Conservation (phyloP, 2,797 vertebrate species). For the Myotis planiceps region DNA sequence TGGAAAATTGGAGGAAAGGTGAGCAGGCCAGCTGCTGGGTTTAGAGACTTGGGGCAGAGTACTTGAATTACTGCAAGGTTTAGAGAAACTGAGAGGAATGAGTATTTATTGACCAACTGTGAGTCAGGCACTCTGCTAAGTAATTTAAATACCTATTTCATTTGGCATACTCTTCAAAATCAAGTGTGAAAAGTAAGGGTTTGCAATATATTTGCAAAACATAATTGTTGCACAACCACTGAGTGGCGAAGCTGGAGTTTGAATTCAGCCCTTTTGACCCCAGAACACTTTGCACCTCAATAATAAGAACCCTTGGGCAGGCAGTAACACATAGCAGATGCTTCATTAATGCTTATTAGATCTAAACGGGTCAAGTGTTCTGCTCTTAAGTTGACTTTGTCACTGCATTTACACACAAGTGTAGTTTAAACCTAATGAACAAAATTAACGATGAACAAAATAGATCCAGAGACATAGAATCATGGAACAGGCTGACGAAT, state of each 20-base stretch:
- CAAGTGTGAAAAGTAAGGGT: not conserved
- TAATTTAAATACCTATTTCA: not conserved
- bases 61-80: not conserved
- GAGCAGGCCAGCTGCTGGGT: not conserved
- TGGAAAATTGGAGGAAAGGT: not conserved
- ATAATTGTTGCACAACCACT: not conserved
- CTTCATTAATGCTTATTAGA: not conserved
- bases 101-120: not conserved
- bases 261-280: not conserved
- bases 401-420: not conserved
- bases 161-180: not conserved
- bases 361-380: not conserved
- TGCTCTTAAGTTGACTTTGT: not conserved
- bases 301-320: not conserved
- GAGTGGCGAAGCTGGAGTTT: not conserved
- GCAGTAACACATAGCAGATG: not conserved
- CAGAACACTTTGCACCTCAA: not conserved
- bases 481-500: too few relatives aligned
- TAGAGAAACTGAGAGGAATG: not conserved
- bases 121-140: not conserved
- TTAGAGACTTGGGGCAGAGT: not conserved
- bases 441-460: too few relatives aligned
- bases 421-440: not conserved
- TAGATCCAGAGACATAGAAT: too few relatives aligned
- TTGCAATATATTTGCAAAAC: not conserved